Base-by-base conservation (phyloP, 2,113 vertebrate genomes). In the Xenus cinereus region DNA sequence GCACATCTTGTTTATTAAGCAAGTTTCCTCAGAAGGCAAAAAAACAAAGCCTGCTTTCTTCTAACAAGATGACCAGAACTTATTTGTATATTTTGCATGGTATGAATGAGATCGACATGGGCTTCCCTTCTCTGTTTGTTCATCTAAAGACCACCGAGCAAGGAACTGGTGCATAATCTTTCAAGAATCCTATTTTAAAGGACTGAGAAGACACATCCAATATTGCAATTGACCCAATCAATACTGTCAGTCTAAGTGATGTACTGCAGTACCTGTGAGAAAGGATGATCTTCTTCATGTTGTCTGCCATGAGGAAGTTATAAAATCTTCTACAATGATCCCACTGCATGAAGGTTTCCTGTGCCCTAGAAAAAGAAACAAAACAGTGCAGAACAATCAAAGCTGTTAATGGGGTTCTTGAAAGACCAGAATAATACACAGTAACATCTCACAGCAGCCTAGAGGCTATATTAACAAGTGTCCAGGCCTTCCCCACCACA, bases 211-310 rank as follows among this genome's bases (percentile, higher is more conserved):
- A 77, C 10, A 96, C 85, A 85, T 18, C 41, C 81, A 77, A 33
- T 45, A 72, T 0, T 79, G 45, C 48, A 89, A 84, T 0, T 41
- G 57, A 60, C 23, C 16, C 51, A 80, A 22, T 64, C 71, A 81
- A 33, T 57, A 46, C 27, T 56, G 37, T 28, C 46, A 53, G 32
- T 21, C 1, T 72, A 54, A 57, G 28, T 23, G 64, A 15, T 16
- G 4, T 41, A 59, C 43, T 88, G 20, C 37, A 68, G 33, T 98
- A 99, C 99, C 99, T 99, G 98, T 99, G 99, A 10, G 99, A 99
- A 41, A 99, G 98, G 91, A 99, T 99, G 90, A 99, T 99, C 97
- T 99, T 99, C 98, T 99, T 99, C 99, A 99, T 99, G 98, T 99
- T 99, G 97, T 99, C 99, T 0, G 99, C 99, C 99, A 99, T 99